Conservation (phyloP, 2,888 invertebrate species). For the Eugnorisma glareosa region DNA sequence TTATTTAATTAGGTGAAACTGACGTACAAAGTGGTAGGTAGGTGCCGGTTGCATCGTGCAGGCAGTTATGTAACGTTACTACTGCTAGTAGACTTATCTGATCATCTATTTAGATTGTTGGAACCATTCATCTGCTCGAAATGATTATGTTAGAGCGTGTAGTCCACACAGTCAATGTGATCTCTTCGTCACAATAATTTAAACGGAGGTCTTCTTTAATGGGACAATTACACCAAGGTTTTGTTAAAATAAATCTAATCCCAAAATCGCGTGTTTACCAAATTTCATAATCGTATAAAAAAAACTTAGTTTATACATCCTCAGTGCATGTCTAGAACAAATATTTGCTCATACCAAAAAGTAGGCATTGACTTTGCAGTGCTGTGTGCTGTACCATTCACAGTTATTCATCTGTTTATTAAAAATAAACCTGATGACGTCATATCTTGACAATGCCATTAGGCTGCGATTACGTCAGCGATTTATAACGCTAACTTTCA, state of each 20-base stretch:
- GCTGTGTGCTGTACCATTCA: slow-evolving; percentile 51
- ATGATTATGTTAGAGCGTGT: slow-evolving; percentile 17
- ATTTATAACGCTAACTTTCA: slow-evolving; percentile 69
- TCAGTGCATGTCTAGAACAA: slow-evolving; percentile 60
- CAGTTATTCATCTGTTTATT: slow-evolving; percentile 58
- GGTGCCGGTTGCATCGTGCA: slow-evolving; percentile 57
- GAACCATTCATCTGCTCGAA: slow-evolving; percentile 22
- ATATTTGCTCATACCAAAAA: slow-evolving; percentile 54
- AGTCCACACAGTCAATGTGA: neutral
- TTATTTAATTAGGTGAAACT: slow-evolving; percentile 49
- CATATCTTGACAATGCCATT: slow-evolving; percentile 64
- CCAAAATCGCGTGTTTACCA: slow-evolving; percentile 46
- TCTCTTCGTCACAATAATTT: slow-evolving; percentile 8
- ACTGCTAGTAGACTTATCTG: slow-evolving; percentile 35
- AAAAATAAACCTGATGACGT: slow-evolving; percentile 64
- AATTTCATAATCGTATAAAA: slow-evolving; percentile 33
- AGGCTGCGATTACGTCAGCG: slow-evolving; percentile 72
- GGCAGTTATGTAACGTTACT: slow-evolving; percentile 48
- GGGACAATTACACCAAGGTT: slow-evolving; percentile 34
- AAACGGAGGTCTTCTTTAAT: slow-evolving; percentile 1
- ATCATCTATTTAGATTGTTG: slow-evolving; percentile 46
- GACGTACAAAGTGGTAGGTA: slow-evolving; percentile 14
- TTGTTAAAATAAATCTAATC: slow-evolving; percentile 33
- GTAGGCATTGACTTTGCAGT: slow-evolving; percentile 46
- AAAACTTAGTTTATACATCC: slow-evolving; percentile 30